Percentiles rank a stretch among this genome's conserved stretches.
phyloP scores from a whole-genome alignment of 2,888 invertebrate genomes.

The Mycalesis mineus region DNA sequence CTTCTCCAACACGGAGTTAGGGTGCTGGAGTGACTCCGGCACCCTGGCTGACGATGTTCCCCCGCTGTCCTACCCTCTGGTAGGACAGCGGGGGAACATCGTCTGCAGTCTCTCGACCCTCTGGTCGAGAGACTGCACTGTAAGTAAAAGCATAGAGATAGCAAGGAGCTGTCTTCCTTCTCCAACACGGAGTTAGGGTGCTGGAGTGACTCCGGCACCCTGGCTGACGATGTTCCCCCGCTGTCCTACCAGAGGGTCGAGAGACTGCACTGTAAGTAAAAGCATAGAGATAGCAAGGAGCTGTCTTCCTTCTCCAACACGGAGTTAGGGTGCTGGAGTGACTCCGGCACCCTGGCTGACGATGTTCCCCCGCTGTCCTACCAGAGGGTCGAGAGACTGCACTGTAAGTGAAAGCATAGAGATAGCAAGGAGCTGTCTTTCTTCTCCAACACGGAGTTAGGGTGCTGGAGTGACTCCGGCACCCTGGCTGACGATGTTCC shows the following conservation, averaged over 20 bases:
- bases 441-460: constrained; percentile 93
- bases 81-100: constrained; percentile 78
- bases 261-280: constrained; percentile 93
- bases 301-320: constrained; percentile 95
- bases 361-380: constrained; percentile 78
- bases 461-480: constrained; percentile 93
- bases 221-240: constrained; percentile 85
- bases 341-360: constrained; percentile 90
- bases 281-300: constrained; percentile 95
- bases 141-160: constrained; percentile 94
- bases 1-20: constrained; percentile 93
- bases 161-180: constrained; percentile 95
- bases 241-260: constrained; percentile 85
- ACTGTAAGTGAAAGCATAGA: constrained; percentile 94
- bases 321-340: constrained; percentile 92
- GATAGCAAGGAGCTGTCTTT: constrained; percentile 96
- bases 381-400: constrained; percentile 90
- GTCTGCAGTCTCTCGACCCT: constrained; percentile 86
- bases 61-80: constrained; percentile 72
- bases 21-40: constrained; percentile 93
- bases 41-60: constrained; percentile 88
- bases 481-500: constrained; percentile 88
- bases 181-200: constrained; percentile 94
- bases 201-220: constrained; percentile 91
- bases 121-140: constrained; percentile 95